Base-by-base conservation (phyloP, 2,888 invertebrate species). In the Stegophylla sp. region DNA sequence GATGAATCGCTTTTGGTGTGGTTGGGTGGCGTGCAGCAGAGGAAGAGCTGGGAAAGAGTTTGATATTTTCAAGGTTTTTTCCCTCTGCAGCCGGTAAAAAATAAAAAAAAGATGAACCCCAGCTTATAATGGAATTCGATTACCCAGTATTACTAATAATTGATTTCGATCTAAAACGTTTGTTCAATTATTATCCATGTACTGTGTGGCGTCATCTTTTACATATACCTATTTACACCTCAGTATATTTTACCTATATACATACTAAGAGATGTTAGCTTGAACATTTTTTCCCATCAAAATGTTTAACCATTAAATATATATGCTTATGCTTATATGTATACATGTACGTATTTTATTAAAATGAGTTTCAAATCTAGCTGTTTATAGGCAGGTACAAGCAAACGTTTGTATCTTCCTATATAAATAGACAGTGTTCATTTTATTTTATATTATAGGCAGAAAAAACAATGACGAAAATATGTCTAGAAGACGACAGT, bases 151-250 rank as follows among this genome's bases (percentile, higher is more conserved):
- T n/a, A 48, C 48, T 26, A n/a, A 17, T 51, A 69, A 69, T 69
- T 69, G 48, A 28, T 69, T 28, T 48, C 48, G n/a, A 43, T 66
- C 43, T 66, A 43, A n/a, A n/a, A 28, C 41, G 20, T 66, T 66
- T 15, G n/a, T n/a, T 66, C 43, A 43, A 20, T 20, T 20, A 43
- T 45, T 51, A 17, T 51, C 34, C 34, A 34, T 51, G 51, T 5
- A 51, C n/a, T 34, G 34, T 7, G 34, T 51, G 3, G 51, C 51
- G 51, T 51, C 34, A 34, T 34, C 7, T 34, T 34, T 5, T 3
- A 34, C 34, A 7, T 34, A 34, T 34, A 34, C 34, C 34, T 3
- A 7, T 34, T 5, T 34, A 34, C 34, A 5, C 34, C 34, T 3
- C 3, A 3, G 34, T 34, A n/a, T n/a, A n/a, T n/a, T n/a, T n/a